A percentile compares a stretch with the other conserved stretches of the same genome.
Evolutionary conservation across 2,797 vertebrate genomes (phyloP).

Genomic region (Gymnoscopelus braueri): DNA sequence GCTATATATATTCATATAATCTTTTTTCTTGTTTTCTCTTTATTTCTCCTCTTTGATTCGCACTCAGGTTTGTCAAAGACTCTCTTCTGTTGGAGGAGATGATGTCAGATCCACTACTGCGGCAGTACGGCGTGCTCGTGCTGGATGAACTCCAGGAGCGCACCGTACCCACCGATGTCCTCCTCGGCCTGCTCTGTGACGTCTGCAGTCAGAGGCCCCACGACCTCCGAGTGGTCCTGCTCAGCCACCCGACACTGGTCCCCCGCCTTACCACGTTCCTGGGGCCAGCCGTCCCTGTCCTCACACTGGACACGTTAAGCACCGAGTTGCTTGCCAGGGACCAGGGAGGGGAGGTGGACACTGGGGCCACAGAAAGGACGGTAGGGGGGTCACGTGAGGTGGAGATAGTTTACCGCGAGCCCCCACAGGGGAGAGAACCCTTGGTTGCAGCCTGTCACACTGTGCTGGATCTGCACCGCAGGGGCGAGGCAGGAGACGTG

Average conservation of each 20-base stretch:
- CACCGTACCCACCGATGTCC: conserved; percentile 88
- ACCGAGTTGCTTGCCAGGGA: background rate
- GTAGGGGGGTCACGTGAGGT: conserved; percentile 6
- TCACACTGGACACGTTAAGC: conserved; percentile 67
- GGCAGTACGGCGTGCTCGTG: conserved; percentile 86
- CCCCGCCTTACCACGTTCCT: conserved; percentile 83
- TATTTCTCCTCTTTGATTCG: background rate
- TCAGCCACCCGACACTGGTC: conserved; percentile 81
- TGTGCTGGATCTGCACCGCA: conserved; percentile 87
- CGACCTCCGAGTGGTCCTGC: conserved; percentile 87
- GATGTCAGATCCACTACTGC: conserved; percentile 90
- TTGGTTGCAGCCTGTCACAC: conserved; percentile 84
- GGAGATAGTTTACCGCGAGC: conserved; percentile 82
- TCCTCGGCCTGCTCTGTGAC: conserved; percentile 91
- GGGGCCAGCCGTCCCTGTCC: conserved; percentile 78
- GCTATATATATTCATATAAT: background rate
- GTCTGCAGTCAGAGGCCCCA: conserved; percentile 85
- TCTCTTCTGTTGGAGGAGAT: conserved; percentile 90
- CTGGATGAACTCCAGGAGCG: conserved; percentile 94
- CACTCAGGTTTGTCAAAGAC: conserved; percentile 89
- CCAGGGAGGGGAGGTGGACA: conserved; percentile 2
- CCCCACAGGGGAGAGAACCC: conserved; percentile 56
- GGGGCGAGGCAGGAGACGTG: conserved; percentile 85
- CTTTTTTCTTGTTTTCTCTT: background rate
- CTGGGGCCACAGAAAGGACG: background rate